Evolutionary conservation across 2,797 vertebrate species (phyloP).

Genomic region (Mionectes olivaceus): DNA sequence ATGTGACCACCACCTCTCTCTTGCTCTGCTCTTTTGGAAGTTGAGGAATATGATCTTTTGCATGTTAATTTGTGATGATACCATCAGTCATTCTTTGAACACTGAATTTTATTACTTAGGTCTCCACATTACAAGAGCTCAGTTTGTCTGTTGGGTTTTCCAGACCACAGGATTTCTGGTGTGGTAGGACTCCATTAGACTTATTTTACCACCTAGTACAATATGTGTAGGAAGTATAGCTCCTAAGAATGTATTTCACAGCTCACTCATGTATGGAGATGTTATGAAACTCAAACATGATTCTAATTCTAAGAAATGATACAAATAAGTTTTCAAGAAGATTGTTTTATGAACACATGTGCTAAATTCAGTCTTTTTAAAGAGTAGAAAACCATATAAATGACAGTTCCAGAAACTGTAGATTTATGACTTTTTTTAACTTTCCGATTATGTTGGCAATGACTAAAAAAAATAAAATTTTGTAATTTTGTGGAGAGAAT

Average conservation of each 20-base stretch:
- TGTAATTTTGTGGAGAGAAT: constrained; percentile 86
- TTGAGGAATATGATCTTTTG: background rate
- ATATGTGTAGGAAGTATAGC: background rate
- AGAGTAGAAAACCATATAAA: constrained; percentile 78
- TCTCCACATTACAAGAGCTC: background rate
- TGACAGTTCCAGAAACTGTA: constrained; percentile 82
- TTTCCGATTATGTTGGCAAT: constrained; percentile 84
- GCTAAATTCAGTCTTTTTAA: constrained; percentile 75
- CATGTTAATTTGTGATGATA: constrained; percentile 22
- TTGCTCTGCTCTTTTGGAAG: background rate
- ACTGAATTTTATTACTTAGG: background rate
- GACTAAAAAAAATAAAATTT: constrained; percentile 86
- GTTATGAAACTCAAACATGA: constrained; percentile 67
- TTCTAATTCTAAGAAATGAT: constrained; percentile 57
- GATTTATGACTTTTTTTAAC: constrained; percentile 85
- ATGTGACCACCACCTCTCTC: background rate
- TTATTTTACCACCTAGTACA: constrained; percentile 10
- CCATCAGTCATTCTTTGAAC: constrained; percentile 17
- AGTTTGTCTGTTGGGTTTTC: constrained; percentile 32
- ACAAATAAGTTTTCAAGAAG: constrained; percentile 77
- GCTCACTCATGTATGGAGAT: constrained; percentile 42
- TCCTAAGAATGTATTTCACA: constrained; percentile 24
- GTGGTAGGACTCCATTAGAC: background rate
- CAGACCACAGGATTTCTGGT: background rate
- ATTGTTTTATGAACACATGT: constrained; percentile 72